Base-by-base conservation (phyloP, 2,797 vertebrate genomes). In the Pseudomugil tenellus region DNA sequence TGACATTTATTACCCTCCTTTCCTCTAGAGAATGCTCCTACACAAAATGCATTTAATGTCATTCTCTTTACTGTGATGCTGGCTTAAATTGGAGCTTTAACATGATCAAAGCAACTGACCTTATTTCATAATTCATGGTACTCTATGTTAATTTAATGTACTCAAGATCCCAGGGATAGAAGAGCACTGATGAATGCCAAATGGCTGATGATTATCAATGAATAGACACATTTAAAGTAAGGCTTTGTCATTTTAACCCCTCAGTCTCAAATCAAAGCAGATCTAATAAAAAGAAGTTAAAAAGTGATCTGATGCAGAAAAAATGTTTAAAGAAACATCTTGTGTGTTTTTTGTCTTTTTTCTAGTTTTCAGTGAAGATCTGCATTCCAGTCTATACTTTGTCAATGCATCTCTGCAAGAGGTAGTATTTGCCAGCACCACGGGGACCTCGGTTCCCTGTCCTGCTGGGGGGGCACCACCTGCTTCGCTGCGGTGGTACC, bases 321-420 rank as follows among this genome's bases (percentile, higher is more conserved):
- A 53, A 17, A 39, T 17, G 4, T 10, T 26, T 53, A 32, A 19
- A 10, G 19, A 55, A 25, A 53, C 34, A 6, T 37, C 10, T 55
- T 87, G 10, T 84, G 16, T 71, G 79, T 59, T 77, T 35, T 87
- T 19, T n/a, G n/a, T n/a, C n/a, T 66, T 87, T 19, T 54, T 86
- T 90, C 25, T 94, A 99, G 98, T 99, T 95, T 96, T 96, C 94
- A 93, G 96, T 95, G 97, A 99, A 92, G 98, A 98, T 89, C 95
- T 98, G 90, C 97, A 96, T 78, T 95, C 97, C 96, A 99, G 96
- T 94, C 94, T 99, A 91, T 99, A 99, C 90, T 98, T 99, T 94
- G 97, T 99, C 97, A 98, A 99, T 98, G 97, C 97, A 97, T 98
- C 98, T 97, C 90, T 99, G 96, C 98, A 99, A 98, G 97, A 98